Percentiles rank a stretch among this genome's conserved stretches.
phyloP scores from a whole-genome alignment of 1,140 invertebrate species.

The Dryas iulia region DNA sequence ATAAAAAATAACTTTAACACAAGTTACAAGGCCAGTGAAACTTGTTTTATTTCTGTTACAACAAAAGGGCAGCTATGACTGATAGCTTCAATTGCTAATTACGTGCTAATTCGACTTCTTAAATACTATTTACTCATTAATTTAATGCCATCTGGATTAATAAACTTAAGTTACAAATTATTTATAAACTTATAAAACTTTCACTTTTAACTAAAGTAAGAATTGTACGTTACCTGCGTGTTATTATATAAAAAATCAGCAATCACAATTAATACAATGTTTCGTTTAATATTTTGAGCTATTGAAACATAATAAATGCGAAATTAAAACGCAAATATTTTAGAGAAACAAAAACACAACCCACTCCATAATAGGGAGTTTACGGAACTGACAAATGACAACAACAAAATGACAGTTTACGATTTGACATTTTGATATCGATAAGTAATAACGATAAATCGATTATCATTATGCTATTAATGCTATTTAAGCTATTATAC shows the following conservation, averaged over 20 bases:
- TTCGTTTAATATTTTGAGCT: constrained; percentile 12
- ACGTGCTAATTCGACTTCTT: neutral
- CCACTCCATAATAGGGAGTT: constrained; percentile 22
- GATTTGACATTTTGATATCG: constrained; percentile 1
- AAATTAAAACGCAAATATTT: constrained; percentile 26
- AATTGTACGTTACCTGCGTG: constrained; percentile 19
- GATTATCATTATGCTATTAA: neutral
- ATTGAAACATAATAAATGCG: constrained; percentile 32
- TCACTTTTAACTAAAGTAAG: constrained; percentile 29
- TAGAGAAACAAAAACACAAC: constrained; percentile 19
- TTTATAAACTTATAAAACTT: constrained; percentile 25
- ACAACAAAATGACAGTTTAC: neutral
- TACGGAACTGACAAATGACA: constrained; percentile 23
- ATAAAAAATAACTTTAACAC: constrained; percentile 19
- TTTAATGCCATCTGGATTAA: constrained; percentile 1
- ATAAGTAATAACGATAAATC: neutral
- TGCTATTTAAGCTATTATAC: no score
- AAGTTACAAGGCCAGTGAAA: constrained; percentile 42
- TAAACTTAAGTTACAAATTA: constrained; percentile 2
- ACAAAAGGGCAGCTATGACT: neutral
- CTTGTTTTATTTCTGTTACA: constrained; percentile 31
- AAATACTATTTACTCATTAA: neutral
- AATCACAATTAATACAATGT: constrained; percentile 12
- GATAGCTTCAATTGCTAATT: neutral
- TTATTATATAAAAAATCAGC: constrained; percentile 12